Percentiles rank a stretch among this genome's conserved stretches.
These are phyloP conservation scores for Tipula confusa DNA, from an alignment of 2,888 invertebrate species.

Conservation along the genomic window DNA sequence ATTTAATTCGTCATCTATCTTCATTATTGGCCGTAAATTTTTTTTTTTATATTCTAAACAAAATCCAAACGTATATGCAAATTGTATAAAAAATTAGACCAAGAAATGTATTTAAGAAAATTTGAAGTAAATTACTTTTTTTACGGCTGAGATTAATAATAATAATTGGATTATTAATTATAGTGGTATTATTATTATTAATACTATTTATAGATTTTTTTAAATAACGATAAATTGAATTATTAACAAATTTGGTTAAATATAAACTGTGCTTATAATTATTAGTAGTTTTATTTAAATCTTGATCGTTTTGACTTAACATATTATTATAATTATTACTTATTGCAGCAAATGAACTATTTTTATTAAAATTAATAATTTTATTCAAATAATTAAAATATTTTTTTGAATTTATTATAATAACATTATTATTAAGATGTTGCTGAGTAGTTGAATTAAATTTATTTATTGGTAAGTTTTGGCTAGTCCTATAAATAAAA, in stretches of 20 bases:
- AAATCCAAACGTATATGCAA: background rate
- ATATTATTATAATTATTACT: background rate
- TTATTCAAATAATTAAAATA: background rate
- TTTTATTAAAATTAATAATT: background rate
- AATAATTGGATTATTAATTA: background rate
- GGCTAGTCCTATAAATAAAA: constrained; percentile 26
- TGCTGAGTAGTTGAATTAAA: constrained; percentile 20
- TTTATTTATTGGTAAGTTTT: constrained; percentile 16
- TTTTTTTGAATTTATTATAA: background rate
- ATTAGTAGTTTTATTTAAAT: background rate
- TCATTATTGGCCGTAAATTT: background rate
- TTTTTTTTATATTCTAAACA: background rate
- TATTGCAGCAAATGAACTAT: background rate
- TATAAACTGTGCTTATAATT: background rate
- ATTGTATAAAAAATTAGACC: background rate
- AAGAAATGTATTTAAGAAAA: background rate
- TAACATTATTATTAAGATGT: too few relatives aligned
- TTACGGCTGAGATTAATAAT: background rate
- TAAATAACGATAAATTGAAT: background rate
- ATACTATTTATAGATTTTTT: background rate
- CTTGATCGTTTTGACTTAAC: background rate
- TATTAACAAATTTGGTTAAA: background rate
- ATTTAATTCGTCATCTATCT: background rate
- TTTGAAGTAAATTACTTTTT: background rate
- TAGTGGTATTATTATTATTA: background rate